phyloP scores from a whole-genome alignment of 2,797 vertebrate species.

The Eremophila alpestris region DNA sequence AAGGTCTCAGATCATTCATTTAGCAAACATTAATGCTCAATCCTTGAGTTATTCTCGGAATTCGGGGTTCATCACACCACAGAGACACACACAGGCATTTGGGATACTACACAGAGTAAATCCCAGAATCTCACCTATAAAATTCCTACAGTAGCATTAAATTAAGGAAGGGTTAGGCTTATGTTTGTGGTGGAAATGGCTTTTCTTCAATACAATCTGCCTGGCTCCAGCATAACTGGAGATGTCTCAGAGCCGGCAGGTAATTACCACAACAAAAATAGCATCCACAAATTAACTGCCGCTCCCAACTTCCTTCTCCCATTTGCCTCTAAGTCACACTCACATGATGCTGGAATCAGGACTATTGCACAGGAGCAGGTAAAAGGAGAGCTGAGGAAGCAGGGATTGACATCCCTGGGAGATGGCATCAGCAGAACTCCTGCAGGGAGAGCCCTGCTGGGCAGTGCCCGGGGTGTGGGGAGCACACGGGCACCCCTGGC shows the following conservation, averaged over 20 bases:
- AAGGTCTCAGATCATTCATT: neutral
- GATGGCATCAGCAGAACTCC: neutral
- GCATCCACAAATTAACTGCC: constrained; percentile 8
- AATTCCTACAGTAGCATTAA: neutral
- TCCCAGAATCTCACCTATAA: neutral
- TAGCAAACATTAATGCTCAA: neutral
- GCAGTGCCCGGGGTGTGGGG: rapidly evolving
- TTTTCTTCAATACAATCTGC: neutral
- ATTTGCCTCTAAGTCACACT: constrained; percentile 8
- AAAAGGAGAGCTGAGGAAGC: neutral
- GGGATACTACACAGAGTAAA: neutral
- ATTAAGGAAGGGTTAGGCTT: neutral
- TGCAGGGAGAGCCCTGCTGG: neutral
- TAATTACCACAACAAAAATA: constrained; percentile 38
- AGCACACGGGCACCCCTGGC: neutral
- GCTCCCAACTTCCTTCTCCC: constrained; percentile 17
- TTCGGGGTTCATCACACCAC: neutral
- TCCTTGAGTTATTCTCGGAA: neutral
- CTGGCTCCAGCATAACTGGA: neutral
- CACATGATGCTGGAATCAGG: neutral
- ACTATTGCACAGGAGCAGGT: neutral
- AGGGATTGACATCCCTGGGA: neutral
- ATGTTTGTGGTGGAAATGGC: neutral
- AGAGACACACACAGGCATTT: neutral
- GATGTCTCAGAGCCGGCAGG: constrained; percentile 13